Evolutionary conservation across 2,797 vertebrate genomes (phyloP).

Genomic region (Myiotriccus ornatus): DNA sequence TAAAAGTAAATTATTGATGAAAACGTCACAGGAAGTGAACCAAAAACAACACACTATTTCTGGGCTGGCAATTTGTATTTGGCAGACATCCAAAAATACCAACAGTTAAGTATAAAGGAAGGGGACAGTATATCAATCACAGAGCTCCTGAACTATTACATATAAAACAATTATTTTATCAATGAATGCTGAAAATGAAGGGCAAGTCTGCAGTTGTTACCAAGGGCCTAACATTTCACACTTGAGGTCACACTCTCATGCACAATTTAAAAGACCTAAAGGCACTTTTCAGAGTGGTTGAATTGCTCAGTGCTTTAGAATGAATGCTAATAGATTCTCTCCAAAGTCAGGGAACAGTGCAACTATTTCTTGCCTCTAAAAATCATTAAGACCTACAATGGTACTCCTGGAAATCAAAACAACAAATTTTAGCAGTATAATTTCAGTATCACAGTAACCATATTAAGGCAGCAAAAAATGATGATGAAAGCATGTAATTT

Average conservation of each 20-base stretch:
- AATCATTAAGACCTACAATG: not conserved
- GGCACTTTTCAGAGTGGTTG: not conserved
- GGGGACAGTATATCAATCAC: not conserved
- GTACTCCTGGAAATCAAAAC: not conserved
- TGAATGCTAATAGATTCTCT: not conserved
- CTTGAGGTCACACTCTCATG: not conserved
- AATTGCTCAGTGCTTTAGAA: not conserved
- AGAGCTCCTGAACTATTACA: not conserved
- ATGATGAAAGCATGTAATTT: not conserved
- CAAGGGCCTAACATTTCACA: not conserved
- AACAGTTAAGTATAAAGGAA: not conserved
- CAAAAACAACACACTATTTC: conserved; percentile 3
- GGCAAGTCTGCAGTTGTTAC: not conserved
- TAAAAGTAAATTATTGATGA: not conserved
- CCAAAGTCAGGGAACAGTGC: not conserved
- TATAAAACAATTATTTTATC: not conserved
- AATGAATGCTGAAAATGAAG: not conserved
- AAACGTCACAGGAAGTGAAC: conserved; percentile 11
- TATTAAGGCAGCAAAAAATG: not conserved
- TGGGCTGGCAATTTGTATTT: not conserved
- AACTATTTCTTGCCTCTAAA: not conserved
- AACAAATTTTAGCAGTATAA: not conserved
- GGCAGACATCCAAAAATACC: not conserved
- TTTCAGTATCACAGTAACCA: not conserved
- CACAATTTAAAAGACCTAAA: not conserved